Conservation (phyloP, 2,113 vertebrate species). For the Elaphurus davidianus region DNA sequence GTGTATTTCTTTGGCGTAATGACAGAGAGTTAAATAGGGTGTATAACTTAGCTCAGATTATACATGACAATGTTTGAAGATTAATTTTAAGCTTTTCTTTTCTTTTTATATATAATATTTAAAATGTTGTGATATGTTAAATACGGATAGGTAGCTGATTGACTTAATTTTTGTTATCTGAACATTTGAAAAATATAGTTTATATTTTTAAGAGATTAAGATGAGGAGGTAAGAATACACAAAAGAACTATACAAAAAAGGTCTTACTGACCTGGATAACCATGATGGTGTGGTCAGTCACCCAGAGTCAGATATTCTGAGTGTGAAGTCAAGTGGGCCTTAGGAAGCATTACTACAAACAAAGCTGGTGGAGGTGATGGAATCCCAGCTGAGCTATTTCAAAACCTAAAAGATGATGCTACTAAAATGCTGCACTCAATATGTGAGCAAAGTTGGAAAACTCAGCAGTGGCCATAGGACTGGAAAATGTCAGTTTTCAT, state of each 20-base stretch:
- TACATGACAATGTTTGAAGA: background rate
- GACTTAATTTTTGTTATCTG: background rate
- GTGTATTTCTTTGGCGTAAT: background rate
- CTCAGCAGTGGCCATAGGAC: background rate
- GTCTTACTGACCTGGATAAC: rapidly evolving
- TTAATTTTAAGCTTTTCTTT: background rate
- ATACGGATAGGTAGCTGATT: background rate
- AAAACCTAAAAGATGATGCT: background rate
- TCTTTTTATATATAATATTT: background rate
- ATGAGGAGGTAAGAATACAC: background rate
- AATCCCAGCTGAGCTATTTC: background rate
- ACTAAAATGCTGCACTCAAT: background rate
- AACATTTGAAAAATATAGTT: background rate
- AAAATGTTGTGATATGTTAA: background rate
- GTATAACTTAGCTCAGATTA: background rate
- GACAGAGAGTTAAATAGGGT: background rate
- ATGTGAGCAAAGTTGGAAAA: background rate
- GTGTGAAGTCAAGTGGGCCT: background rate
- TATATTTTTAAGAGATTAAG: background rate
- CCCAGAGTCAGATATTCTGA: background rate
- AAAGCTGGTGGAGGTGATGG: background rate
- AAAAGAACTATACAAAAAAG: background rate
- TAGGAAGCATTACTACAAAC: background rate
- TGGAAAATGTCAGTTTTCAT: background rate
- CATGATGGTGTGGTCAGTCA: background rate